phyloP scores from a whole-genome alignment of 2,888 invertebrate genomes.

The Horisme vitalbata region DNA sequence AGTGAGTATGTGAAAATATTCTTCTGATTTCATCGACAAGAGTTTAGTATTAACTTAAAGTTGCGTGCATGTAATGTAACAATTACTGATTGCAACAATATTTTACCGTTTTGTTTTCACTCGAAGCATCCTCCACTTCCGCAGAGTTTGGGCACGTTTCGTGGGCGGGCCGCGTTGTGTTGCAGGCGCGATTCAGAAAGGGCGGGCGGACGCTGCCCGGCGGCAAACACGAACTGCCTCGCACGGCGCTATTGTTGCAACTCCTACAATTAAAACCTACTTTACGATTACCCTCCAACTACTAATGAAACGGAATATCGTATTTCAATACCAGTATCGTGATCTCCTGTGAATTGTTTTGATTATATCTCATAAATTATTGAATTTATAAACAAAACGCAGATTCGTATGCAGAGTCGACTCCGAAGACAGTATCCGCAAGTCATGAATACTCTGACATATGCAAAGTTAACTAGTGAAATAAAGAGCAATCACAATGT shows the following conservation, averaged over 20 bases:
- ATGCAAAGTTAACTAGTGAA: constrained; percentile 11
- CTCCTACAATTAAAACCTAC: constrained; percentile 68
- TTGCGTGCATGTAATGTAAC: no score
- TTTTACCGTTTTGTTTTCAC: constrained; percentile 9
- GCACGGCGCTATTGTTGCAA: constrained; percentile 69
- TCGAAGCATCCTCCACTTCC: constrained; percentile 22
- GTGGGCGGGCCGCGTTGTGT: constrained; percentile 51
- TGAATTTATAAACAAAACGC: not conserved
- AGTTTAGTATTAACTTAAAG: no score
- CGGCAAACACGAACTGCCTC: constrained; percentile 65
- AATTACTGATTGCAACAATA: constrained; percentile 5
- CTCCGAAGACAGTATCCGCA: no score
- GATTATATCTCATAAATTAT: constrained; percentile 17
- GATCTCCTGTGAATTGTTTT: constrained; percentile 31
- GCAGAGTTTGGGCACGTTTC: constrained; percentile 39
- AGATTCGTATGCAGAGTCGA: not conserved
- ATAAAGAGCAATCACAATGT: constrained; percentile 54
- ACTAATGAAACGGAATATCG: constrained; percentile 53
- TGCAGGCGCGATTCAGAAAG: constrained; percentile 55
- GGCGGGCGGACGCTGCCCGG: constrained; percentile 64
- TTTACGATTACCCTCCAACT: constrained; percentile 57
- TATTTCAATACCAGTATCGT: constrained; percentile 47
- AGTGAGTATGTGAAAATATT: no score
- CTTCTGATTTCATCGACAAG: no score
- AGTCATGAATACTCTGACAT: no score